Base-by-base conservation (phyloP, 2,797 vertebrate genomes). In the Bryconaethiops microstoma region DNA sequence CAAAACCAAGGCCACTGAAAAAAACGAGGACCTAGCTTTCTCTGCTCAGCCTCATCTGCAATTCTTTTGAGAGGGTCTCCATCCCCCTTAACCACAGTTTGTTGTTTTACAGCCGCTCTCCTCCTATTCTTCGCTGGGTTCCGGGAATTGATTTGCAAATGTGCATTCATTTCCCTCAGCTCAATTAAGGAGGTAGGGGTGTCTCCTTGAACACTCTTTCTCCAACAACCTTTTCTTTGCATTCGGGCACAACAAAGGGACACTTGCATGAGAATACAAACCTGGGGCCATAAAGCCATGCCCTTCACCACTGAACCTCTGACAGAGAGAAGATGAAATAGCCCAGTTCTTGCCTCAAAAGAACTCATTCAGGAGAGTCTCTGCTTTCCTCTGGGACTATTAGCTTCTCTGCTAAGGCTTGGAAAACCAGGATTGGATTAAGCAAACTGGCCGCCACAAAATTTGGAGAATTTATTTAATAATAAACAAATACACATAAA, bases 81-180 rank as follows among this genome's bases (percentile, higher is more conserved):
- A 68, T 83, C 83, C 78, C 81, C 69, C 74, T 70, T 72, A 63
- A 68, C 59, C 79, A 74, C 79, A 83, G 76, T 82, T 84, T 88
- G 90, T 89, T 92, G 91, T 92, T 93, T 93, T 91, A 92, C 84
- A 88, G 87, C 87, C 88, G 63, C 68, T 60, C 87, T 88, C 83
- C 83, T 84, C 78, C 83, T 83, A 81, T 85, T 48, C 83, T 76
- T 39, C 81, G 77, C 80, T 79, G 85, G 87, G 89, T 90, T 89
- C 82, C 84, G 82, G 85, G 90, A 92, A 94, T 93, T 94, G 89
- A 93, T 94, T 94, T 95, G 92, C 90, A 92, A 94, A 94, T 93
- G 88, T 82, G 86, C 87, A 88, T 92, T 93, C 89, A 92, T 86
- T 86, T 86, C 84, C 82, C 77, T 64, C 77, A 88, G 90, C 92